Percentiles rank a stretch among this genome's conserved stretches.
phyloP scores from a whole-genome alignment of 2,113 vertebrate species.

The Caranx ignobilis region DNA sequence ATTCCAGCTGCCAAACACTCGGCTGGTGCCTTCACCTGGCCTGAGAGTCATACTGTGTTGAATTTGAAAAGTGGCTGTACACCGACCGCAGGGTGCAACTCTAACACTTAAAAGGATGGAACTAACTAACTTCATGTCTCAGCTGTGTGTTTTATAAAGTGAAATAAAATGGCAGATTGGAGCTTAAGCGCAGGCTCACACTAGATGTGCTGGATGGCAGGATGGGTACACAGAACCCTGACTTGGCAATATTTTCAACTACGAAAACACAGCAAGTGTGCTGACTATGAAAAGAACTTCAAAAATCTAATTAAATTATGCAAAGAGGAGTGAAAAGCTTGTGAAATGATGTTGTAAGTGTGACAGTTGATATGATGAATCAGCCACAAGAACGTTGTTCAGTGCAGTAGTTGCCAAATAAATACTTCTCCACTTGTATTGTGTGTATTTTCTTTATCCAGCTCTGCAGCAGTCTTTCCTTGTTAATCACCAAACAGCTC shows the following conservation, averaged over 20 bases:
- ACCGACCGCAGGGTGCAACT: background rate
- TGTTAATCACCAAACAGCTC: slow-evolving; percentile 15
- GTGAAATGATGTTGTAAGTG: slow-evolving; percentile 58
- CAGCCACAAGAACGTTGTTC: slow-evolving; percentile 24
- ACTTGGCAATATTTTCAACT: slow-evolving; percentile 48
- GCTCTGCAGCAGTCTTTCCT: background rate
- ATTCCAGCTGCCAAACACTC: slow-evolving; percentile 8
- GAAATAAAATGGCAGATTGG: slow-evolving; percentile 44
- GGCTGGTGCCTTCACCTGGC: background rate
- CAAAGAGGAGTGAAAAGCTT: slow-evolving; percentile 59
- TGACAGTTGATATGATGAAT: slow-evolving; percentile 52
- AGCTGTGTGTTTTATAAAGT: background rate
- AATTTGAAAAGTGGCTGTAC: slow-evolving; percentile 11
- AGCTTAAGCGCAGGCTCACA: slow-evolving; percentile 28
- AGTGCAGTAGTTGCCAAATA: slow-evolving; percentile 13
- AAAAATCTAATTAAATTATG: slow-evolving; percentile 64
- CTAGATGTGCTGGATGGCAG: slow-evolving; percentile 30
- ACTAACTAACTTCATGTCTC: background rate
- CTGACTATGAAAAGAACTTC: slow-evolving; percentile 53
- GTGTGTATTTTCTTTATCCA: background rate
- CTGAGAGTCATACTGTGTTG: background rate
- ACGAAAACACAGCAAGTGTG: slow-evolving; percentile 51
- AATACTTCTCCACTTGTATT: slow-evolving; percentile 2
- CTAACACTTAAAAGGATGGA: slow-evolving; percentile 5
- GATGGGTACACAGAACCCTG: slow-evolving; percentile 22